Base-by-base conservation (phyloP, 1,140 invertebrate genomes). In the Stratiolaelaps scimitus region DNA sequence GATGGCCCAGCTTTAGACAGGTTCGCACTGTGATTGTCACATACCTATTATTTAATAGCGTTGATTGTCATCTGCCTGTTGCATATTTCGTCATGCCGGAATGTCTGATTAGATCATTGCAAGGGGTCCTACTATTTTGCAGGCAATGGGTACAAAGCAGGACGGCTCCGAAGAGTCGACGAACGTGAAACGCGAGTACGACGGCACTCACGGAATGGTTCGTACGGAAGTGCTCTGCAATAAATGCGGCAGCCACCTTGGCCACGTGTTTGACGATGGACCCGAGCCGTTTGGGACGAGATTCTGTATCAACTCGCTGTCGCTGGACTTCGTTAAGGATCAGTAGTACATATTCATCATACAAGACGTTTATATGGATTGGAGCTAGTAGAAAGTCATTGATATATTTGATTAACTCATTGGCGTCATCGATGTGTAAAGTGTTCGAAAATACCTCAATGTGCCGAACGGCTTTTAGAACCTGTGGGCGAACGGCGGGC, bases 231-330 rank as follows among this genome's bases (percentile, higher is more conserved):
- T 80, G 19, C 71, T 75, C 26, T 83, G 81, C 72, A 73, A 67
- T 17, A 48, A 76, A 66, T 80, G 79, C 69, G 71, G 72, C 47
- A 73, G 79, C 26, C 79, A 80, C 72, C 72, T 80, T 1, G 79
- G 79, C 2, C 79, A 80, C 70, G 77, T 80, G 17, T 80, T 81
- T 72, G 77, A 80, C 64, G 80, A 81, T 70, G 80, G 79, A 65
- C 79, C 80, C n/a, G 74, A 76, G 67, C 75, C 76, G 7, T 75
- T 73, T 2, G 73, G 75, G 17, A 69, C 78, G 26, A 71, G 79
- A 7, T 81, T 77, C 72, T 81, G 79, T 70, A 77, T 76, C 46
- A 76, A 76, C 44, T 70, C 69, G 0, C 53, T 65, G 1, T 45
- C 69, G 13, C 44, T 70, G 30, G 66, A 70, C 43, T 70, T 70